Evolutionary conservation across 2,113 vertebrate genomes (phyloP).

Genomic region (Mastomys coucha): DNA sequence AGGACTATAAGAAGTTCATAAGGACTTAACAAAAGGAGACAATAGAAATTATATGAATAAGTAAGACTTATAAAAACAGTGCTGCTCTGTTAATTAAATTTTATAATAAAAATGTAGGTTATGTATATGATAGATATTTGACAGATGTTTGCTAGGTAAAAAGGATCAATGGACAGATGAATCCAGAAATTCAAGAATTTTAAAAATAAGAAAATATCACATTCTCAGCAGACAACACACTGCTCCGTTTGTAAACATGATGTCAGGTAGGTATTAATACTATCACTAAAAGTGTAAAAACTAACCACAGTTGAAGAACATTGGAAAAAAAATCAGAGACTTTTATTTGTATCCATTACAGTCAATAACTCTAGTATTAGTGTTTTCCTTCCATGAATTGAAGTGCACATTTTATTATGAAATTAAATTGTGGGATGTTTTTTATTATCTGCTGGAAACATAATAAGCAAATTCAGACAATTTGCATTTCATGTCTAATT

Average conservation of each 20-base stretch:
- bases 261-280: not conserved
- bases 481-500: not conserved
- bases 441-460: not conserved
- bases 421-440: not conserved
- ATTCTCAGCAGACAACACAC: not conserved
- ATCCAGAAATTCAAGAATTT: not conserved
- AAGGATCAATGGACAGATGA: not conserved
- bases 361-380: too few relatives aligned
- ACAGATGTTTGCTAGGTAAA: not conserved
- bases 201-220: not conserved
- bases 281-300: not conserved
- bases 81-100: not conserved
- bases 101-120: not conserved
- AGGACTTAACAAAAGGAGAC: not conserved
- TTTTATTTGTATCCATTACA: too few relatives aligned
- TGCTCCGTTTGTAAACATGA: not conserved
- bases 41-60: not conserved
- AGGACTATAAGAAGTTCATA: not conserved
- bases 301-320: not conserved
- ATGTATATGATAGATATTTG: not conserved
- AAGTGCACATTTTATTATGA: not conserved
- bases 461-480: not conserved
- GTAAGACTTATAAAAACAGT: not conserved
- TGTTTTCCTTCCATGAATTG: too few relatives aligned
- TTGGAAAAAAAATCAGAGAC: not conserved